Conservation (phyloP, 2,113 vertebrate genomes). For the Bambusicola thoracicus region DNA sequence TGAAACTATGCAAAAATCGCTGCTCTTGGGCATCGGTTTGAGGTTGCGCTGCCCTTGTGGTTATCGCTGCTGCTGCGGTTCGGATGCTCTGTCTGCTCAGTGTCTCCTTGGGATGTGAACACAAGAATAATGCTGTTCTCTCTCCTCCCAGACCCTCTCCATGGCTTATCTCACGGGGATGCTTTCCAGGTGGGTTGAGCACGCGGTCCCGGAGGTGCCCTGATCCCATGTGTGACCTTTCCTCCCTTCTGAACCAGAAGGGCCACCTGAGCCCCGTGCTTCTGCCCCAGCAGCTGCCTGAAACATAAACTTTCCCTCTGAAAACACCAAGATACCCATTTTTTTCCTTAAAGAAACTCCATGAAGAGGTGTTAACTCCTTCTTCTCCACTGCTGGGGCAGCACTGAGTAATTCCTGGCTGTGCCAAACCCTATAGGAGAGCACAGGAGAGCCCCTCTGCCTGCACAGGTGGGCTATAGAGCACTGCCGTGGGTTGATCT, state of each 20-base stretch:
- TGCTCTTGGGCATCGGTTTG: neutral
- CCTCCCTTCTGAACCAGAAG: accelerated
- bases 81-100: neutral
- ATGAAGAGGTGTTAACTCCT: neutral
- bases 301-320: neutral
- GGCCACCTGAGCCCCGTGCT: neutral
- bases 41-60: neutral
- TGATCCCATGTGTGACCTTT: neutral
- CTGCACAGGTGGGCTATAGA: accelerated
- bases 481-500: accelerated
- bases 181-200: constrained; percentile 85
- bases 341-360: neutral
- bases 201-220: neutral
- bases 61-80: neutral
- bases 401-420: neutral
- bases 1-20: neutral
- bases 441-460: neutral
- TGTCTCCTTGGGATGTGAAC: neutral
- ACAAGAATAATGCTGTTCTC: neutral
- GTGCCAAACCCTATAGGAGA: neutral
- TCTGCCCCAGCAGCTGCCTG: neutral
- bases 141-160: constrained; percentile 86
- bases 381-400: too few relatives aligned
- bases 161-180: constrained; percentile 95
- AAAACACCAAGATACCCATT: neutral